Conservation (phyloP, 2,797 vertebrate genomes). For the Ctenosaura bakeri region DNA sequence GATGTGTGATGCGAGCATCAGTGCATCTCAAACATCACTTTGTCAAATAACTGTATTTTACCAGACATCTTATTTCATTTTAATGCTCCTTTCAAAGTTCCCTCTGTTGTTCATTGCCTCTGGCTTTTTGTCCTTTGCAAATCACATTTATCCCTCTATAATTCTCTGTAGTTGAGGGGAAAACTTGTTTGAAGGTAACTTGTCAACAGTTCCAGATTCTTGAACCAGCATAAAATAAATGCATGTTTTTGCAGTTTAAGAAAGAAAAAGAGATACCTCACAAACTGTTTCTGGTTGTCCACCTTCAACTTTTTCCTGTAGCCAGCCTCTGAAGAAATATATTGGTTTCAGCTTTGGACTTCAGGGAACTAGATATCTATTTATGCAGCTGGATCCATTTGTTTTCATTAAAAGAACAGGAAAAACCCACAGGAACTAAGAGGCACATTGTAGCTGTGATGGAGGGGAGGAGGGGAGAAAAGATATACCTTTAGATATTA, state of each 20-base stretch:
- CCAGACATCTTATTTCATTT: constrained; percentile 41
- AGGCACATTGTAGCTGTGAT: constrained; percentile 20
- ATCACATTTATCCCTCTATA: constrained; percentile 60
- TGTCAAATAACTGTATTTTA: constrained; percentile 42
- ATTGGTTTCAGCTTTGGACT: not conserved
- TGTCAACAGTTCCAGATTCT: constrained; percentile 7
- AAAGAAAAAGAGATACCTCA: constrained; percentile 14
- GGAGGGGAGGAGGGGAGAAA: not conserved
- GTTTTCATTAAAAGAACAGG: constrained; percentile 45
- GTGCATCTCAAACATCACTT: not conserved
- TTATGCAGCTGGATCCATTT: constrained; percentile 26
- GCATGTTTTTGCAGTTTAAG: constrained; percentile 11
- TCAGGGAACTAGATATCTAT: constrained; percentile 23
- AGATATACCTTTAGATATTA: constrained; percentile 21
- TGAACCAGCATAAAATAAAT: not conserved
- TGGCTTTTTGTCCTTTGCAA: constrained; percentile 35
- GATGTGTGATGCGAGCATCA: not conserved
- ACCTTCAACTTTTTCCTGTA: constrained; percentile 6
- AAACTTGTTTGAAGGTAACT: constrained; percentile 33
- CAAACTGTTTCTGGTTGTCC: constrained; percentile 8
- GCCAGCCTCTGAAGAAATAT: not conserved
- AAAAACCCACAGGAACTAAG: constrained; percentile 3
- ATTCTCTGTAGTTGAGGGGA: not conserved
- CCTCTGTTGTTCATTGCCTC: constrained; percentile 29
- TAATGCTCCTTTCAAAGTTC: constrained; percentile 30